These are phyloP conservation scores for Pachyuromys duprasi DNA, from an alignment of 2,797 vertebrate species.

Conservation along the genomic window DNA sequence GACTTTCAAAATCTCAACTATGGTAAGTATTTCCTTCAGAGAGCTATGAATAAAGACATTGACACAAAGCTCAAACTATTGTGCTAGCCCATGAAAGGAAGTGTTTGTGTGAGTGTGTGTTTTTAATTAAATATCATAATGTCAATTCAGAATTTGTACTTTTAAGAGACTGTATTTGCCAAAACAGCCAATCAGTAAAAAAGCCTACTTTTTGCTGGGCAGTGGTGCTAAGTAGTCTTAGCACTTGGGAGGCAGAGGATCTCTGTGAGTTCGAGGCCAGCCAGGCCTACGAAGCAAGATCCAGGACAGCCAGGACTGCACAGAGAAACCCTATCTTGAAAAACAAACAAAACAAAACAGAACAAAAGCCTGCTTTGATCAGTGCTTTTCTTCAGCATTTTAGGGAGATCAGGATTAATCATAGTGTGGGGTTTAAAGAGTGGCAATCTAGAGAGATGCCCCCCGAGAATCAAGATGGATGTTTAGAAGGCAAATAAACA, in stretches of 20 bases:
- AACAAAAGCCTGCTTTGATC: not conserved
- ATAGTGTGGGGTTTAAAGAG: not conserved
- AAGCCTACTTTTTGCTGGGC: not conserved
- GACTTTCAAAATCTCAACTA: not conserved
- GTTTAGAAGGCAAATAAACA: not conserved
- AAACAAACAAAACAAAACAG: too few relatives aligned
- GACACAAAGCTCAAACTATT: not conserved
- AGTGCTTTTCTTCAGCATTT: not conserved
- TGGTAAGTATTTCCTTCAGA: not conserved
- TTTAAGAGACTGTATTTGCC: not conserved
- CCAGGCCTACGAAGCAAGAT: too few relatives aligned
- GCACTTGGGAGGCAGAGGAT: too few relatives aligned
- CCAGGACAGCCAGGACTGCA: too few relatives aligned
- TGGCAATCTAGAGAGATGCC: not conserved
- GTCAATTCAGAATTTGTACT: not conserved
- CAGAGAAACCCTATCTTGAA: too few relatives aligned
- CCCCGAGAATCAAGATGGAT: not conserved
- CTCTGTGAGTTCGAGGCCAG: too few relatives aligned
- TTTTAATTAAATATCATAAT: not conserved
- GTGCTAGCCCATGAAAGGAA: not conserved
- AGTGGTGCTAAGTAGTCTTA: too few relatives aligned
- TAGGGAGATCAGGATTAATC: not conserved
- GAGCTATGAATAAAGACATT: not conserved
- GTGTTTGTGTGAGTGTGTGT: not conserved
- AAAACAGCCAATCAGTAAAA: not conserved